These are phyloP conservation scores for Tuta absoluta DNA, from an alignment of 2,888 invertebrate species.

Conservation along the genomic window DNA sequence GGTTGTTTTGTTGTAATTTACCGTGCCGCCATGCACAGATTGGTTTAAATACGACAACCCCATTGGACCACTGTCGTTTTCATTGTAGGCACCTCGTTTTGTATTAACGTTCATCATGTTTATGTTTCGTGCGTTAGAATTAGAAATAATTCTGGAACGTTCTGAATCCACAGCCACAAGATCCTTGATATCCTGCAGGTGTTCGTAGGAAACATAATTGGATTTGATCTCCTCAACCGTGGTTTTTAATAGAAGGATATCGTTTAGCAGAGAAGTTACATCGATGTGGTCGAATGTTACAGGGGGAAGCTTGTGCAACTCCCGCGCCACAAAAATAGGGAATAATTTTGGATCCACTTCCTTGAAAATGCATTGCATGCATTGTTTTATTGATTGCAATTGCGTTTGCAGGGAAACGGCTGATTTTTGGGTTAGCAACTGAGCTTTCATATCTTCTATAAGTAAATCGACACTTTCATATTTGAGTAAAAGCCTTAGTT, in stretches of 20 bases:
- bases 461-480: too few species aligned
- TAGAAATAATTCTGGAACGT: too few species aligned
- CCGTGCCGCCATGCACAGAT: not conserved
- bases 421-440: too few species aligned
- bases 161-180: too few species aligned
- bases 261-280: slow-evolving; percentile 28
- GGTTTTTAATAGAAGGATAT: slow-evolving; percentile 19
- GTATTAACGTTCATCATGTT: not conserved
- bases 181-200: not conserved
- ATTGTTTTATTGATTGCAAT: too few species aligned
- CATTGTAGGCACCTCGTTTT: not conserved
- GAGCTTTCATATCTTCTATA: too few species aligned
- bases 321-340: slow-evolving; percentile 31
- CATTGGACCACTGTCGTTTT: slow-evolving; percentile 27
- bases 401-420: too few species aligned
- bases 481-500: too few species aligned
- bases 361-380: too few species aligned
- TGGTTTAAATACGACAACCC: slow-evolving; percentile 10
- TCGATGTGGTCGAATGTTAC: slow-evolving; percentile 32
- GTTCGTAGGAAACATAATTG: not conserved
- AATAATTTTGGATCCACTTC: slow-evolving; percentile 26
- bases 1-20: not conserved
- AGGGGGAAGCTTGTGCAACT: slow-evolving; percentile 22
- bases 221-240: slow-evolving; percentile 20
- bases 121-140: not conserved